Conservation (phyloP, 2,888 invertebrate species). For the Scaptomyza reducta region DNA sequence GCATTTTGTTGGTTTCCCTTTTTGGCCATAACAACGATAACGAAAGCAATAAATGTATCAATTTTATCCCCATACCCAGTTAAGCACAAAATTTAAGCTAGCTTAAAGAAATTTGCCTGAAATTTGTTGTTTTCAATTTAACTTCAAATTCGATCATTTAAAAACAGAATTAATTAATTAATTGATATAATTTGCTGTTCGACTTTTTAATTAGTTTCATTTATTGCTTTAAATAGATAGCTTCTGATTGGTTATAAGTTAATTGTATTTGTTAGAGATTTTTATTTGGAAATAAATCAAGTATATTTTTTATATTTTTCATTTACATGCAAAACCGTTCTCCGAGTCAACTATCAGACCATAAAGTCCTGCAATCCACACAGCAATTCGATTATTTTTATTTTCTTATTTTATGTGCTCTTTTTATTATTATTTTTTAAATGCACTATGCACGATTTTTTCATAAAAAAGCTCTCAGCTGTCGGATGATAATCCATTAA, state of each 20-base stretch:
- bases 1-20: slow-evolving; percentile 21
- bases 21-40: slow-evolving; percentile 22
- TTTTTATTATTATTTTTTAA: neutral
- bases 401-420: neutral
- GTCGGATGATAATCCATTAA: neutral
- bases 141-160: neutral
- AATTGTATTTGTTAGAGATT: too few species aligned
- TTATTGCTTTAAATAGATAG: neutral
- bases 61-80: neutral
- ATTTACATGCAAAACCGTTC: too few species aligned
- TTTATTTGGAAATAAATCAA: too few species aligned
- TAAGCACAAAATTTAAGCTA: neutral
- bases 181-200: neutral
- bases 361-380: neutral
- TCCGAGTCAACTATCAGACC: neutral
- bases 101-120: neutral
- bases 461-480: neutral
- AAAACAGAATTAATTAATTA: neutral
- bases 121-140: neutral
- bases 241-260: too few species aligned
- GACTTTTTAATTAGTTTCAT: neutral
- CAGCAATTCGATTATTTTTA: neutral
- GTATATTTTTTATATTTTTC: too few species aligned
- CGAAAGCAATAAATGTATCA: slow-evolving; percentile 24
- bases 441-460: neutral